A percentile compares a stretch with the other conserved stretches of the same genome.
Conservation (phyloP, 2,113 vertebrate genomes). For the Merops nubicus region DNA sequence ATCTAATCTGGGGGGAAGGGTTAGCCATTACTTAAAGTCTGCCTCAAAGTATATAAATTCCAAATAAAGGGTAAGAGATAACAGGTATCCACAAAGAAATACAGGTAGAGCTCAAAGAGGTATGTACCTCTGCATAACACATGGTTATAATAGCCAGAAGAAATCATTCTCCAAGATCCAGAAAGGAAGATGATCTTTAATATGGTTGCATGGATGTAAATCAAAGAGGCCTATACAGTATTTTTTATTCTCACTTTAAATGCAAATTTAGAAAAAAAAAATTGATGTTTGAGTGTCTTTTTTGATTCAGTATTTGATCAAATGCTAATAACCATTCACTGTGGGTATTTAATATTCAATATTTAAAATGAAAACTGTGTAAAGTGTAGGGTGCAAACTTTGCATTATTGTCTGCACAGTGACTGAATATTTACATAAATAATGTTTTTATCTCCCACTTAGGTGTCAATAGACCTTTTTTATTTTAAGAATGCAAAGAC, state of each 20-base stretch:
- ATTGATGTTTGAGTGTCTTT: background rate
- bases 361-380: background rate
- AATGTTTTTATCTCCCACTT: background rate
- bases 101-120: background rate
- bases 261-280: background rate
- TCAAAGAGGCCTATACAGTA: background rate
- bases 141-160: background rate
- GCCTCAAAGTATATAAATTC: background rate
- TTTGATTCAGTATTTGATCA: background rate
- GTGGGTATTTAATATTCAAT: background rate
- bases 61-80: background rate
- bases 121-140: background rate
- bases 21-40: background rate
- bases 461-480: background rate
- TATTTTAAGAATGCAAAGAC: background rate
- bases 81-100: background rate
- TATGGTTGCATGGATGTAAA: background rate
- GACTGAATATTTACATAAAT: background rate
- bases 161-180: background rate
- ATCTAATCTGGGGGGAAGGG: background rate
- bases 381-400: background rate
- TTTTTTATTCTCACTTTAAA: background rate
- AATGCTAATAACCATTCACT: background rate
- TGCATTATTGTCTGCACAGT: background rate
- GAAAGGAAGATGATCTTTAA: background rate